Percentiles rank a stretch among this genome's conserved stretches.
Evolutionary conservation across 2,797 vertebrate species (phyloP).

Genomic region (Tiaroga cobitis): DNA sequence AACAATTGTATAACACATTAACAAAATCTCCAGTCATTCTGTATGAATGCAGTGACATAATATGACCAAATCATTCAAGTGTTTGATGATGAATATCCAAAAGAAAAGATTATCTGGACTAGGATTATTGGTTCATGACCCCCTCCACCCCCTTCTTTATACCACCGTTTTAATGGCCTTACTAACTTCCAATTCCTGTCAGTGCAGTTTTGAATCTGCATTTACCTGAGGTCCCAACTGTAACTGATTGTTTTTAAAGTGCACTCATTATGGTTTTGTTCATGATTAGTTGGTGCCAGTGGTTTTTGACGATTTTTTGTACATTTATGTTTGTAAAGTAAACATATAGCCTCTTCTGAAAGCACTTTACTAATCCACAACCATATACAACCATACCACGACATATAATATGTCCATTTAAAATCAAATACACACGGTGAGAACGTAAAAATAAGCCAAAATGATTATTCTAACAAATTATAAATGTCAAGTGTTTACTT

Average conservation of each 20-base stretch:
- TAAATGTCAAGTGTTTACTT: neutral
- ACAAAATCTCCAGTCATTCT: conserved; percentile 6
- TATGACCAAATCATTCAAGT: neutral
- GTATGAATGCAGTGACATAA: neutral
- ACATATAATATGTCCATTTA: neutral
- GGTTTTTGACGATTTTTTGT: neutral
- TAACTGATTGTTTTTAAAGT: neutral
- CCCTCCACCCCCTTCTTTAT: neutral
- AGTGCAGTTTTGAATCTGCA: neutral
- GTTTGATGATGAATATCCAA: neutral
- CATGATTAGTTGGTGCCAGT: neutral
- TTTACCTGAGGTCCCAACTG: neutral
- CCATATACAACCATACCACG: neutral
- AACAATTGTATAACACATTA: conserved; percentile 21
- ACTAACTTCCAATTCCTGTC: neutral
- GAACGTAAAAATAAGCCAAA: neutral
- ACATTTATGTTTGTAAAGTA: neutral
- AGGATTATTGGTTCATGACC: neutral
- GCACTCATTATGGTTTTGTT: neutral
- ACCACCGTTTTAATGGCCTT: neutral
- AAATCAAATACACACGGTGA: neutral
- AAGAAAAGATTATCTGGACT: neutral
- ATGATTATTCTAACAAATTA: neutral
- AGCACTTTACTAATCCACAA: neutral
- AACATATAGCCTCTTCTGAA: neutral